Conservation (phyloP, 2,797 vertebrate species). For the Lutra lutra region DNA sequence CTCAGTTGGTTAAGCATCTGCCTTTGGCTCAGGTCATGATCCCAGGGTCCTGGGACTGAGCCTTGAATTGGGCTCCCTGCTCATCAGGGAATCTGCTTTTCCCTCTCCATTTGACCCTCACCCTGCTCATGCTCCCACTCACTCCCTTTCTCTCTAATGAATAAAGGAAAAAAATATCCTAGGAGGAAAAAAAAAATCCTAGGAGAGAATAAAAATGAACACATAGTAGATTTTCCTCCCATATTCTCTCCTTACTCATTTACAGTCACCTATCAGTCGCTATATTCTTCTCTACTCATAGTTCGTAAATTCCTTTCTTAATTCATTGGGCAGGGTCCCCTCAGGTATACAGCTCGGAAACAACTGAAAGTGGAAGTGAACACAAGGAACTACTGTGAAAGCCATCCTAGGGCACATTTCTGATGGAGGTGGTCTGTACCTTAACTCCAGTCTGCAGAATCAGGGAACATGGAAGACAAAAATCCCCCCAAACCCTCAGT, state of each 20-base stretch:
- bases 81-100: not conserved
- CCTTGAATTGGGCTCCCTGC: not conserved
- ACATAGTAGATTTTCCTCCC: not conserved
- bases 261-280: not conserved
- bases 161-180: not conserved
- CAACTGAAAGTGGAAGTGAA: not conserved
- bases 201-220: conserved; percentile 3
- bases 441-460: not conserved
- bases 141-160: not conserved
- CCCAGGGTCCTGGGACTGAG: not conserved
- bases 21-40: not conserved
- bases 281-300: not conserved
- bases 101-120: not conserved
- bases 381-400: not conserved
- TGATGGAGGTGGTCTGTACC: not conserved
- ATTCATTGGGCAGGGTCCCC: not conserved
- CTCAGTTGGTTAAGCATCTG: not conserved
- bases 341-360: not conserved
- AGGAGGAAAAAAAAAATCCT: not conserved
- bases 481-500: not conserved
- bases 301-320: not conserved
- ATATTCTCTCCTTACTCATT: not conserved
- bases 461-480: not conserved
- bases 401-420: not conserved
- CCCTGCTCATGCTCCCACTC: not conserved